Conservation (phyloP, 1,140 invertebrate species). For the Yoshiicerus persimilis region DNA sequence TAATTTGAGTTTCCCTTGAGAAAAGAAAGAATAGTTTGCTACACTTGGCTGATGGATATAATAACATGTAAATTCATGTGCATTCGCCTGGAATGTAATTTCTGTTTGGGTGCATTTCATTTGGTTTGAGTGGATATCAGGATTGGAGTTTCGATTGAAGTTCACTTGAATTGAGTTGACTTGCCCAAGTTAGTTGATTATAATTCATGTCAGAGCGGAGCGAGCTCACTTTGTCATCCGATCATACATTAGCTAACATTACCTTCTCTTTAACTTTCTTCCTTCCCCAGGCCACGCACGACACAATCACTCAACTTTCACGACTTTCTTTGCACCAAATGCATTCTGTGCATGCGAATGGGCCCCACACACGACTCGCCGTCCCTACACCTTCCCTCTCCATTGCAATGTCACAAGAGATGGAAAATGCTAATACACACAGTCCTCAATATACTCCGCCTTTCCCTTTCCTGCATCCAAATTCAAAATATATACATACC, state of each 20-base stretch:
- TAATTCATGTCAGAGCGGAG: slow-evolving; percentile 7
- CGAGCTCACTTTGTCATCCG: slow-evolving; percentile 18
- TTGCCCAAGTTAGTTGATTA: neutral
- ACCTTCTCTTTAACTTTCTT: neutral
- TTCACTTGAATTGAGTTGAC: neutral
- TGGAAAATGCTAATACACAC: neutral
- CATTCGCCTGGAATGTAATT: neutral
- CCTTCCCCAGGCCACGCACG: neutral
- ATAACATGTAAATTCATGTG: neutral
- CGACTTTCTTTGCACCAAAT: neutral
- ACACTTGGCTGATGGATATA: too few species aligned
- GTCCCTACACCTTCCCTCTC: too few species aligned
- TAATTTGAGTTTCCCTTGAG: too few species aligned
- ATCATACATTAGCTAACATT: slow-evolving; percentile 25
- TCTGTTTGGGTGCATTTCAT: neutral
- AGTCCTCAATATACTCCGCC: neutral
- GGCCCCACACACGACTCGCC: too few species aligned
- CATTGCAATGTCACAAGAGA: neutral
- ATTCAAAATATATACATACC: too few species aligned
- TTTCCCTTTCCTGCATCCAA: neutral
- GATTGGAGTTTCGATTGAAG: neutral
- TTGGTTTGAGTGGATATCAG: neutral
- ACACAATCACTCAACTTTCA: neutral
- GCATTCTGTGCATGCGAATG: neutral
- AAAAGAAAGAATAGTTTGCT: too few species aligned